Conservation (phyloP, 2,888 invertebrate species). For the Tridacna crocea region DNA sequence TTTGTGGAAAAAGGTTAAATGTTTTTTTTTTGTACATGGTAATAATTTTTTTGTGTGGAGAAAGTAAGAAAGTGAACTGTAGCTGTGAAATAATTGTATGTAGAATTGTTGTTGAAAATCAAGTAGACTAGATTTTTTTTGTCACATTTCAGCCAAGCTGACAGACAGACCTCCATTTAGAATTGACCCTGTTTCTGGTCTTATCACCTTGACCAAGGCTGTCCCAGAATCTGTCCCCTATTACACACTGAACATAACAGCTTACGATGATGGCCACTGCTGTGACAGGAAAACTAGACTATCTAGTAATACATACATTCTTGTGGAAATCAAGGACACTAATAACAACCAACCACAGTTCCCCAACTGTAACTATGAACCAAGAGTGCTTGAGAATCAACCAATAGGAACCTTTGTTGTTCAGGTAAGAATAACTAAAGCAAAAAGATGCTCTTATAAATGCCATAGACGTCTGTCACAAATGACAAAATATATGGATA, state of each 20-base stretch:
- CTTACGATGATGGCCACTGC: slow-evolving; percentile 98
- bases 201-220: slow-evolving; percentile 76
- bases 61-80: too few relatives aligned
- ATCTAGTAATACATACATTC: slow-evolving; percentile 96
- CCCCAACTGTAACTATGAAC: slow-evolving; percentile 96
- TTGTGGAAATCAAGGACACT: slow-evolving; percentile 98
- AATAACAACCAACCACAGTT: slow-evolving; percentile 99
- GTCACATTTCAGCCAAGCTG: slow-evolving; percentile 47
- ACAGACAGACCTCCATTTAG: slow-evolving; percentile 74
- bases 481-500: too few relatives aligned
- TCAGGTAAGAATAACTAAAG: slow-evolving; percentile 59
- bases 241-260: slow-evolving; percentile 98
- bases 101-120: too few relatives aligned
- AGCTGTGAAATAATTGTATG: too few relatives aligned
- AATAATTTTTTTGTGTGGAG: too few relatives aligned
- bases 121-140: background rate
- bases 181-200: slow-evolving; percentile 82
- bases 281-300: slow-evolving; percentile 94
- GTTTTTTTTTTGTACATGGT: too few relatives aligned
- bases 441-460: too few relatives aligned
- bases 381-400: slow-evolving; percentile 72
- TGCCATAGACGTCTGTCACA: too few relatives aligned
- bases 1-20: too few relatives aligned
- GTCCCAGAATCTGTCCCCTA: slow-evolving; percentile 84
- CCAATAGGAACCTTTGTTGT: slow-evolving; percentile 68